Evolutionary conservation across 1,140 invertebrate species (phyloP).

Genomic region (Whitmania pigra): DNA sequence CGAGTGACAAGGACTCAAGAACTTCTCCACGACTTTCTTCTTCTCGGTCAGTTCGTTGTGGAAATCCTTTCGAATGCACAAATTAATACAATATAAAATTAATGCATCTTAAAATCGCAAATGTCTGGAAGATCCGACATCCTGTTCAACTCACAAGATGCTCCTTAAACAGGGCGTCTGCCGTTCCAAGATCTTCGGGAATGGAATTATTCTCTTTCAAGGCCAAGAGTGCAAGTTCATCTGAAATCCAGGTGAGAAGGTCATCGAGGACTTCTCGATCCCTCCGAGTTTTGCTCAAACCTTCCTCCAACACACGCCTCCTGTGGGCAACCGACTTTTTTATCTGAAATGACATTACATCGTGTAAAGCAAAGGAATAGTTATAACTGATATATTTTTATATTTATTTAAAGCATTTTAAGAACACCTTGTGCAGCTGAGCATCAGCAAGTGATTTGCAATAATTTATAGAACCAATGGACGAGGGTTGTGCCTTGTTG

Average conservation of each 20-base stretch:
- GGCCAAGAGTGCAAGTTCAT: constrained; percentile 69
- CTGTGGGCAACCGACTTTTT: constrained; percentile 5
- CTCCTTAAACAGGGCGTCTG: constrained; percentile 39
- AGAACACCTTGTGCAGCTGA: constrained; percentile 1
- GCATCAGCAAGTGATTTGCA: constrained; percentile 12
- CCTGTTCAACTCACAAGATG: constrained; percentile 30
- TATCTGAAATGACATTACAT: not conserved
- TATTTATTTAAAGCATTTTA: too few species aligned
- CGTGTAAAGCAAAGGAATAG: too few species aligned
- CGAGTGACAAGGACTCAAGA: constrained; percentile 29
- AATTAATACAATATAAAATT: too few species aligned
- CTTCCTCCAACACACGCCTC: constrained; percentile 63
- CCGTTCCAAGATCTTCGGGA: constrained; percentile 47
- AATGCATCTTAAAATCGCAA: too few species aligned
- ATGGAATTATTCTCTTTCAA: constrained; percentile 73
- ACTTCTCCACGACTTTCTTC: constrained; percentile 37
- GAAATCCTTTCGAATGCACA: constrained; percentile 34
- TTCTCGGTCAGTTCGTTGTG: constrained; percentile 38
- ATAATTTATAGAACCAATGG: constrained; percentile 12
- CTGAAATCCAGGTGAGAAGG: constrained; percentile 74
- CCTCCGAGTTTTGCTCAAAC: constrained; percentile 47
- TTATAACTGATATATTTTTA: too few species aligned
- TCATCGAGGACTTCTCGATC: constrained; percentile 66
- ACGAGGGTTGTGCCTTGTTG: not conserved
- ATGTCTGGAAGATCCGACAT: not conserved